Percentiles rank a stretch among this genome's conserved stretches.
Conservation (phyloP, 2,797 vertebrate genomes). For the Pteronotus mesoamericanus region DNA sequence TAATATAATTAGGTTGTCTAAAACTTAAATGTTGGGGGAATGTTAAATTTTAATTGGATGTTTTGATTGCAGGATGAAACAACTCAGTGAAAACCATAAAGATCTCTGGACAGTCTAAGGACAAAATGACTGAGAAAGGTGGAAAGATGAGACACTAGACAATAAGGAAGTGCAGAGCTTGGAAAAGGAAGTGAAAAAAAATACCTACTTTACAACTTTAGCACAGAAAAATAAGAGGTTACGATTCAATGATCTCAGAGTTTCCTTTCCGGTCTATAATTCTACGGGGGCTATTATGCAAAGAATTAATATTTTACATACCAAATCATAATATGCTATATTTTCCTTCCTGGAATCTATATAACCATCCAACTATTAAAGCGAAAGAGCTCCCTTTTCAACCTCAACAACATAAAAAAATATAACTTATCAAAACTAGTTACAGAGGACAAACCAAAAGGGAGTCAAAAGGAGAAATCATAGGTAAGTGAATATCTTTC, state of each 20-base stretch:
- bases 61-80: background rate
- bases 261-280: conserved; percentile 52
- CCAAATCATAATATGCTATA: conserved; percentile 16
- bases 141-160: background rate
- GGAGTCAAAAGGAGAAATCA: conserved; percentile 11
- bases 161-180: background rate
- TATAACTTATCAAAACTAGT: conserved; percentile 16
- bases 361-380: conserved; percentile 3
- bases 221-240: conserved; percentile 49
- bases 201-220: conserved; percentile 32
- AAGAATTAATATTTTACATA: conserved; percentile 59
- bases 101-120: background rate
- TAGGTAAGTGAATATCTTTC: background rate
- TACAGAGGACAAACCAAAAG: background rate
- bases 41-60: background rate
- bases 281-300: conserved; percentile 40
- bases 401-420: conserved; percentile 13
- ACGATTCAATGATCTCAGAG: conserved; percentile 41
- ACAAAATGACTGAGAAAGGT: background rate
- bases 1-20: background rate
- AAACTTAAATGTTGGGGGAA: conserved; percentile 3
- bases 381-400: background rate
- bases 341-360: conserved; percentile 3
- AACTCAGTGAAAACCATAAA: conserved; percentile 16
- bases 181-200: conserved; percentile 52